Conservation (phyloP, 1,140 invertebrate species). For the Formica selysi region DNA sequence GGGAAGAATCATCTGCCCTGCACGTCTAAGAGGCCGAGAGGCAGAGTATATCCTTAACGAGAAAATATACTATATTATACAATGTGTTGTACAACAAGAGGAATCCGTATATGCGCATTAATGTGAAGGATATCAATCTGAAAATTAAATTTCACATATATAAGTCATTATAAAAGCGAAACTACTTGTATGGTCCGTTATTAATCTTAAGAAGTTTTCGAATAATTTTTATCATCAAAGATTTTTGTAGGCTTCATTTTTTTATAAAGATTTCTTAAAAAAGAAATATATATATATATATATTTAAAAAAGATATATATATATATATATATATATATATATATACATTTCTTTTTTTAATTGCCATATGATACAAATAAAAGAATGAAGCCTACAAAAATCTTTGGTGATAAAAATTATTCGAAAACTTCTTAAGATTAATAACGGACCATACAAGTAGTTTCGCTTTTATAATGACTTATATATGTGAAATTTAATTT, state of each 20-base stretch:
- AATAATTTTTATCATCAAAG: neutral
- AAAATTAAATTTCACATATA: slow-evolving; percentile 1
- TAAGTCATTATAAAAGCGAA: neutral
- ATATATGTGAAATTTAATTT: slow-evolving; percentile 1
- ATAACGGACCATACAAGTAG: no score
- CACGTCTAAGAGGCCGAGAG: slow-evolving; percentile 34
- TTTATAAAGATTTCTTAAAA: neutral
- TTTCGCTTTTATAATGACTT: neutral
- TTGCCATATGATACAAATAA: neutral
- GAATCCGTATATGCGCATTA: slow-evolving; percentile 10
- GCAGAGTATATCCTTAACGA: slow-evolving; percentile 49
- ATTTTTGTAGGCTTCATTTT: neutral
- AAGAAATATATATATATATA: slow-evolving; percentile 22
- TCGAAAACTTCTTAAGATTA: neutral
- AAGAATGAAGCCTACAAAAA: neutral
- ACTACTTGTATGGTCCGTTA: no score
- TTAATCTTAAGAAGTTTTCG: neutral
- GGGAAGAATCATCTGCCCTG: slow-evolving; percentile 71
- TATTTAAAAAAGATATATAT: slow-evolving; percentile 10
- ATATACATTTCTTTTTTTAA: no score
- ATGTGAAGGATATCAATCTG: neutral
- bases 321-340: slow-evolving; percentile 3
- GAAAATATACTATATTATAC: slow-evolving; percentile 40
- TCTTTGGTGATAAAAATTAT: neutral
- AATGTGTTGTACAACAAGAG: neutral